Base-by-base conservation (phyloP, 2,888 invertebrate species). In the Drymonia ruficornis region DNA sequence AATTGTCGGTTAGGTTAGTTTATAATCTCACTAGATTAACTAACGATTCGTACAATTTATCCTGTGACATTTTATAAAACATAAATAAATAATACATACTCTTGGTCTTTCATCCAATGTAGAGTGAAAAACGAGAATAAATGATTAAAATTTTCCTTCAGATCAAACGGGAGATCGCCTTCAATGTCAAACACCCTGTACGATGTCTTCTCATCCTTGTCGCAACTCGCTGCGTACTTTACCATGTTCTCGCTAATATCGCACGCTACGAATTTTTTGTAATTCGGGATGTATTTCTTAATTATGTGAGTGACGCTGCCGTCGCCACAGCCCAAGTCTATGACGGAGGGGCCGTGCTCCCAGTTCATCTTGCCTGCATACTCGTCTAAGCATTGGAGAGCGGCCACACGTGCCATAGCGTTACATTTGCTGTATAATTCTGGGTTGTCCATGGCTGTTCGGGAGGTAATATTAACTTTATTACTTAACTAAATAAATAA, bases 81-180 rank as follows among this genome's bases (percentile, higher is more conserved):
- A 28, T 28, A 28, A 28, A 28, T 28, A n/a, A 49, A 40, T 23
- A 18, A 34, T 40, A 19, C 31, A 7, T 19, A 40, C 19, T 67
- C 86, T 72, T 95, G 94, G 76, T 96, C 93, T 57, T 93, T 93
- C 23, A 96, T 94, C 96, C 96, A 96, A 72, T 96, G 96, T 9
- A 96, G 84, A 64, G 96, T 95, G 74, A 96, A 96, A 72, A 96
- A 96, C 0, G 96, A 96, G 40, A 95, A 94, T 0, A 94, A 90
- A 74, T 95, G 95, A 73, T 94, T 92, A 70, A 95, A 96, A 18
- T 81, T 69, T 28, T 83, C 88, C 4, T 80, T 67, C 29, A 92
- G 70, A 16, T 93, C 83, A 0, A 74, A 73, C 0, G 93, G 90
- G 40, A 94, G 59, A n/a, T 86, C 73, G 0, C 82, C 72, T 0